These are phyloP conservation scores for Nyctibius bracteatus DNA, from an alignment of 2,113 vertebrate genomes.

Conservation along the genomic window DNA sequence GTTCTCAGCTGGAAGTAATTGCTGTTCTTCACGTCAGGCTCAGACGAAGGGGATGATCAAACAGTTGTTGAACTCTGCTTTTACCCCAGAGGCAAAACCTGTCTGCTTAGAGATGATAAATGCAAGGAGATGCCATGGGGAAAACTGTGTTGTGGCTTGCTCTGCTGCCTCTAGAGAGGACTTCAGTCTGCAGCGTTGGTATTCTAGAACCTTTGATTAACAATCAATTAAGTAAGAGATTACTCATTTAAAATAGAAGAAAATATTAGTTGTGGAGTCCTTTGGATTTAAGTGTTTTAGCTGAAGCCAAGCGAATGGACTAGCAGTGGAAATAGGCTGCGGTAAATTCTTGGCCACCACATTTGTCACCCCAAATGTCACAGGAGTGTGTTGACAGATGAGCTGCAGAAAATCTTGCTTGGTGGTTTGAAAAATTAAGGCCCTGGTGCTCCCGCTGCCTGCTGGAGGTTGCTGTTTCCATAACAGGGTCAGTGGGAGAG, in stretches of 20 bases:
- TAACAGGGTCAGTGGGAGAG: not conserved
- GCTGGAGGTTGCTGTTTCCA: not conserved
- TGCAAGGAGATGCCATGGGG: not conserved
- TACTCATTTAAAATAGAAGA: not conserved
- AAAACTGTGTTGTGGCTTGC: not conserved
- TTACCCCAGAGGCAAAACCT: not conserved
- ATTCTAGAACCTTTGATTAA: not conserved
- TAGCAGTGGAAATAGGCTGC: not conserved
- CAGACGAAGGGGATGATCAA: not conserved
- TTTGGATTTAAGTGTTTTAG: not conserved
- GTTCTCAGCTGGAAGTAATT: not conserved
- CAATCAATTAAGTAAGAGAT: not conserved
- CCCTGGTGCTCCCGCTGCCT: not conserved
- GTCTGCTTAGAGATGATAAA: not conserved
- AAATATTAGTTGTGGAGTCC: not conserved
- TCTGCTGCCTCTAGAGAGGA: not conserved
- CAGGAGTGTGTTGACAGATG: slow-evolving; percentile 26
- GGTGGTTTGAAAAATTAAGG: not conserved
- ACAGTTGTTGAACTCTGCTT: not conserved
- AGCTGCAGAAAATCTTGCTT: not conserved
- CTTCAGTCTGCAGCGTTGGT: not conserved
- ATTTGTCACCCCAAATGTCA: not conserved
- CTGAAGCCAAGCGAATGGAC: not conserved
- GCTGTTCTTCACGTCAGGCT: not conserved
- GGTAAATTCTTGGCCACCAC: not conserved